A percentile compares a stretch with the other conserved stretches of the same genome.
These are phyloP conservation scores for Mongoloraphidia duomilia DNA, from an alignment of 2,888 invertebrate species.

Conservation along the genomic window DNA sequence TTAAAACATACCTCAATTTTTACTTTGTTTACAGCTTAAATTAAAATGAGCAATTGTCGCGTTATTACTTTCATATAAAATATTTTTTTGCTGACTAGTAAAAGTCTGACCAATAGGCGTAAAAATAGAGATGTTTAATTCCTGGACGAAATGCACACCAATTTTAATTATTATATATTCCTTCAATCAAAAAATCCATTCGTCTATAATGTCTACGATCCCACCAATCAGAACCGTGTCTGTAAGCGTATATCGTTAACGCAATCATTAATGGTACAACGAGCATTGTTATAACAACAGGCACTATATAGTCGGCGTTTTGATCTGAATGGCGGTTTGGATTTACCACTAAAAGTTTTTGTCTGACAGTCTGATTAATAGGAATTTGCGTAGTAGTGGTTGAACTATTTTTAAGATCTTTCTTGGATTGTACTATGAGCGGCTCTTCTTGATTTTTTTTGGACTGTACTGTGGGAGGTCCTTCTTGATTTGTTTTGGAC, in stretches of 20 bases:
- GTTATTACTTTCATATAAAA: no score
- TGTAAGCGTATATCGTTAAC: slow-evolving; percentile 48
- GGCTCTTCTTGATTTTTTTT: slow-evolving; percentile 10
- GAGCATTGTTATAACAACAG: slow-evolving; percentile 57
- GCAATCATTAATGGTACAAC: slow-evolving; percentile 60
- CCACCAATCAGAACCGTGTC: slow-evolving; percentile 69
- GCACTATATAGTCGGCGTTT: slow-evolving; percentile 52
- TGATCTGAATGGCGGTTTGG: slow-evolving; percentile 15
- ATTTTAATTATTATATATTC: slow-evolving; percentile 67
- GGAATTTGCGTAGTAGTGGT: not conserved
- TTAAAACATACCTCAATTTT: no score
- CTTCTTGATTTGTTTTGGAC: slow-evolving; percentile 15
- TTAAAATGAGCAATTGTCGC: no score
- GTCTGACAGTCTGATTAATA: slow-evolving; percentile 16
- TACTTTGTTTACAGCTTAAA: no score
- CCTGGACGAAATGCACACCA: not conserved
- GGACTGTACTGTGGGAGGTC: slow-evolving; percentile 6
- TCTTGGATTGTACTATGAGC: slow-evolving; percentile 8
- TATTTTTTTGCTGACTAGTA: no score
- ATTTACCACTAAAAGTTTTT: slow-evolving; percentile 19
- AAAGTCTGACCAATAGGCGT: no score
- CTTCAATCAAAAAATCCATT: slow-evolving; percentile 80
- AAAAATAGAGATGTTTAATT: no score
- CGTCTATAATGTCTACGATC: slow-evolving; percentile 71
- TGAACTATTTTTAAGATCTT: slow-evolving; percentile 1